These are phyloP conservation scores for Chloroclysta siterata DNA, from an alignment of 2,888 invertebrate species.

Conservation along the genomic window DNA sequence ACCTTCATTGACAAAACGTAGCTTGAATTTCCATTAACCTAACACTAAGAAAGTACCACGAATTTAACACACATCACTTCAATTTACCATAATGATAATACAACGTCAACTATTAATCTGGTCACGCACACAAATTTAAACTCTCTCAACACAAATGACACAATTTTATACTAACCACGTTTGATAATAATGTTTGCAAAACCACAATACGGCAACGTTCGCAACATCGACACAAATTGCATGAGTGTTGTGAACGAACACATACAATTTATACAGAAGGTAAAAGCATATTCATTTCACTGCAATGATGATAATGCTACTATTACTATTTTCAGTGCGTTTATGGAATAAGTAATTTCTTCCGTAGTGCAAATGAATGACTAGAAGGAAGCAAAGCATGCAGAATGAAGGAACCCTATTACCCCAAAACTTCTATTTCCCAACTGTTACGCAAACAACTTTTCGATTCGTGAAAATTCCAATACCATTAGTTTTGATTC, in stretches of 20 bases:
- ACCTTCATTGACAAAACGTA: conserved; percentile 72
- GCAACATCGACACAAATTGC: conserved; percentile 73
- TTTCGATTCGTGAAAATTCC: conserved; percentile 83
- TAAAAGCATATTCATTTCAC: conserved; percentile 28
- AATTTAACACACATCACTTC: conserved; percentile 70
- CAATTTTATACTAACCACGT: conserved; percentile 52
- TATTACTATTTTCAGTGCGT: conserved; percentile 53
- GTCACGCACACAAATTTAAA: conserved; percentile 62
- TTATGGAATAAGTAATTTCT: conserved; percentile 47
- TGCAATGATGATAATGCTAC: conserved; percentile 42
- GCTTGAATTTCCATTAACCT: conserved; percentile 64
- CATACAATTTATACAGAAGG: conserved; percentile 35
- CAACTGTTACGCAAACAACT: conserved; percentile 61
- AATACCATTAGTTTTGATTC: conserved; percentile 75
- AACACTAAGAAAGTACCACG: conserved; percentile 81
- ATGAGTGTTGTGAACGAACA: conserved; percentile 67
- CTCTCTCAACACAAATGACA: conserved; percentile 61
- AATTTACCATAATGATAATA: conserved; percentile 44
- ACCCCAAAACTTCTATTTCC: conserved; percentile 60
- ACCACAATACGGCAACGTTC: conserved; percentile 63
- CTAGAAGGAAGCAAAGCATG: conserved; percentile 71
- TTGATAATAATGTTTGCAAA: conserved; percentile 59
- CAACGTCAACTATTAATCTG: conserved; percentile 45
- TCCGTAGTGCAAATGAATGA: conserved; percentile 67
- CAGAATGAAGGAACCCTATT: conserved; percentile 64